Evolutionary conservation across 1,140 invertebrate genomes (phyloP).

Genomic region (Platorchestia sp.): DNA sequence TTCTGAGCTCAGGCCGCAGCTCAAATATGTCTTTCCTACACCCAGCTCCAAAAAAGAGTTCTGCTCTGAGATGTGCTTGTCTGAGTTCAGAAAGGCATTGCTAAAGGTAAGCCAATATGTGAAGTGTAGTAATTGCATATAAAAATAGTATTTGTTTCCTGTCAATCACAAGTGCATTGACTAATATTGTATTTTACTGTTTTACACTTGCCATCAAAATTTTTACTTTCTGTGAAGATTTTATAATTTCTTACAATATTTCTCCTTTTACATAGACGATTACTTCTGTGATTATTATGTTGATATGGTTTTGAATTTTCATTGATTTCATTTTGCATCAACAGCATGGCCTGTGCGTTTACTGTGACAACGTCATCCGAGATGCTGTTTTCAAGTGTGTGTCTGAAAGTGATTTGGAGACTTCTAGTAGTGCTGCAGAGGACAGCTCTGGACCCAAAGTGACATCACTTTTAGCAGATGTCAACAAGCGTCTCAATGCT

Average conservation of each 20-base stretch:
- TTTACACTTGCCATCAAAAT: no score
- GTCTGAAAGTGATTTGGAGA: background rate
- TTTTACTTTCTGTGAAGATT: no score
- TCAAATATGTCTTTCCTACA: conserved; percentile 88
- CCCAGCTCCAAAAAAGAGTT: conserved; percentile 92
- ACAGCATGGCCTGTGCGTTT: conserved; percentile 43
- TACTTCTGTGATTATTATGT: background rate
- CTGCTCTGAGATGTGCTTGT: conserved; percentile 89
- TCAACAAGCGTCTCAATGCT: conserved; percentile 31
- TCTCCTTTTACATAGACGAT: no score
- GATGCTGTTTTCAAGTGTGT: conserved; percentile 18
- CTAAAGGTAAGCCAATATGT: conserved; percentile 75
- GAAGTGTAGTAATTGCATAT: background rate
- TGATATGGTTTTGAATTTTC: background rate
- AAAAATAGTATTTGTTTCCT: no score
- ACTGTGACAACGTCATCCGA: conserved; percentile 37
- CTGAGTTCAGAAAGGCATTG: conserved; percentile 89
- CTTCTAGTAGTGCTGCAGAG: background rate
- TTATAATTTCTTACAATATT: no score
- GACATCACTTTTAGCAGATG: conserved; percentile 10
- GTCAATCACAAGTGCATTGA: no score
- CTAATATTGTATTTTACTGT: no score
- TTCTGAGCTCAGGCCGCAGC: conserved; percentile 82
- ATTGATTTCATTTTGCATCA: background rate
- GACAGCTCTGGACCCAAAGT: background rate